A percentile compares a stretch with the other conserved stretches of the same genome.
phyloP scores from a whole-genome alignment of 2,888 invertebrate species.

The Incurvaria masculella region DNA sequence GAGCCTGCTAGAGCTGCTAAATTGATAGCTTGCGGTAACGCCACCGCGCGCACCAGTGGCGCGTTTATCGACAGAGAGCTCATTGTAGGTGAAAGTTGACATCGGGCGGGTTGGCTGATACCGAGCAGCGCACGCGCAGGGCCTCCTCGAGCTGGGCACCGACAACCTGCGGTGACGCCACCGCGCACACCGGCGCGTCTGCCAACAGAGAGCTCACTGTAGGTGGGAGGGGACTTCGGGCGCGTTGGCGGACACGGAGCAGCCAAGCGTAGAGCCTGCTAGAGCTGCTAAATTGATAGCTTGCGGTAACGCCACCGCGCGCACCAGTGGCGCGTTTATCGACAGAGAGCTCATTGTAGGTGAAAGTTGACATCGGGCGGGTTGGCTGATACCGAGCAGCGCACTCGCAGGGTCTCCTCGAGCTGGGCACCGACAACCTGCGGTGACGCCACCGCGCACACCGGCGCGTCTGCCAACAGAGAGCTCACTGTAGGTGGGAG shows the following conservation, averaged over 20 bases:
- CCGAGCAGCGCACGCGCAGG: conserved; percentile 77
- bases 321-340: conserved; percentile 83
- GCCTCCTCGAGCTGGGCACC: conserved; percentile 85
- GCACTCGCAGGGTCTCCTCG: conserved; percentile 75
- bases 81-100: conserved; percentile 65
- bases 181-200: conserved; percentile 83
- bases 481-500: conserved; percentile 88
- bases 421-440: conserved; percentile 81
- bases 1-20: conserved; percentile 80
- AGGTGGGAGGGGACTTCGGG: conserved; percentile 81
- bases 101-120: conserved; percentile 82
- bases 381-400: conserved; percentile 87
- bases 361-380: conserved; percentile 82
- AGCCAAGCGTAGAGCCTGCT: conserved; percentile 77
- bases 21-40: conserved; percentile 74
- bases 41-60: conserved; percentile 74
- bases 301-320: conserved; percentile 66
- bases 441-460: conserved; percentile 69
- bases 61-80: conserved; percentile 62
- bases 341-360: conserved; percentile 12
- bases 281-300: conserved; percentile 82
- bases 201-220: too few species aligned
- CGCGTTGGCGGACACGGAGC: conserved; percentile 86
- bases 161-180: conserved; percentile 69
- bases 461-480: conserved; percentile 84